Evolutionary conservation across 2,888 invertebrate genomes (phyloP), one percentile per base, ranked within the genome.

Genomic region (Acheta domesticus): DNA sequence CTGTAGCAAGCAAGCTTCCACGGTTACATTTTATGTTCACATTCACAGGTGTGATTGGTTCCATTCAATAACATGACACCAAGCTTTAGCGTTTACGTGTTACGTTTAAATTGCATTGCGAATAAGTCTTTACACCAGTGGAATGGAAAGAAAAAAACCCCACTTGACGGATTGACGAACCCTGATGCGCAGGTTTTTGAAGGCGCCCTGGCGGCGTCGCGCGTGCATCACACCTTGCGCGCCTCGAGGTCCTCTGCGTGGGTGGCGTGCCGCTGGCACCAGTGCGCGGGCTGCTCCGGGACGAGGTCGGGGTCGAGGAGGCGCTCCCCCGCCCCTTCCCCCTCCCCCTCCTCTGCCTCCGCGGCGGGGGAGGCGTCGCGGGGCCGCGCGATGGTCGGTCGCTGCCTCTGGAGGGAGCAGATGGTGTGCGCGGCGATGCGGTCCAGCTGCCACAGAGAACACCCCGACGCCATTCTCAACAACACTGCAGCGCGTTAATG

Each of bases 351-450:
- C 20, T 36, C 79, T 76, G 48, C 62, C 76, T 48, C 14, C 12
- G 16, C 49, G 74, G 74, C 23, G 74, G 75, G 16, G 36, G 48
- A 23, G 75, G 75, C 12, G 75, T 75, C 21, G 21, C 20, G n/a
- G 50, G 76, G 1, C 12, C 12, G 82, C 82, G 87, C 87, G 85
- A 78, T 86, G 85, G 62, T 20, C 16, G n/a, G 73, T 2, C 75
- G 49, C 48, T 75, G 74, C 21, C 49, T 91, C 62, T 87, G 85
- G 80, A 91, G 82, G 20, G 91, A 92, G 19, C 92, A 89, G 84
- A 91, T 89, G 0, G 93, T 93, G 2, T 92, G 92, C 0, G 92
- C 91, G 12, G 91, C 88, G 79, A 93, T 89, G 79, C 92, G 88
- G 36, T 91, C 91, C 83, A 92, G 83, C 79, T 86, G 85, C 36